These are phyloP conservation scores for Drosophila micromelanica DNA, from an alignment of 1,140 invertebrate species.

Conservation along the genomic window DNA sequence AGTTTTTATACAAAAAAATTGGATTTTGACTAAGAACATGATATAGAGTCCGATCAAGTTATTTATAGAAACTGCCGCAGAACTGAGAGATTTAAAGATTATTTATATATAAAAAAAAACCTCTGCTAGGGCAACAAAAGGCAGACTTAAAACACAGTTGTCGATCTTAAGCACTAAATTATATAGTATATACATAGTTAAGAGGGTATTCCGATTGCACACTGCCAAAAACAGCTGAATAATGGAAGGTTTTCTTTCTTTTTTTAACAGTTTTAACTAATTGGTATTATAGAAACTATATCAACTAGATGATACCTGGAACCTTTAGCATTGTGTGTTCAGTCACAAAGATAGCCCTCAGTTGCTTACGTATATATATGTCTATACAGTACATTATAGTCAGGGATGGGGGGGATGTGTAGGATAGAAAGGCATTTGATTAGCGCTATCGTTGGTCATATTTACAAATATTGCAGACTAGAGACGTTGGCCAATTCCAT, in stretches of 20 bases:
- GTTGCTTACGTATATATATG: background rate
- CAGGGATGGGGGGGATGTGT: background rate
- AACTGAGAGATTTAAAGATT: too few species aligned
- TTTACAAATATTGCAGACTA: constrained; percentile 77
- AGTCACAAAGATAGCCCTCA: background rate
- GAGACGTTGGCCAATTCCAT: constrained; percentile 60
- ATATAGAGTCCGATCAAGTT: too few species aligned
- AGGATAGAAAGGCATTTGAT: constrained; percentile 45
- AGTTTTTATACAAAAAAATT: too few species aligned
- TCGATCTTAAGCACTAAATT: background rate
- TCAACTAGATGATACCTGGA: constrained; percentile 2
- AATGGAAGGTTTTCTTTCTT: background rate
- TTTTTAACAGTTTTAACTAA: background rate
- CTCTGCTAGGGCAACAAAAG: constrained; percentile 3
- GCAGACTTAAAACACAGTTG: background rate
- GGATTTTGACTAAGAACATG: too few species aligned
- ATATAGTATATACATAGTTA: background rate
- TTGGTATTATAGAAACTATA: background rate
- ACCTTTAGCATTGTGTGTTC: background rate
- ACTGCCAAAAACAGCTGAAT: background rate
- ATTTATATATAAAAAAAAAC: too few species aligned
- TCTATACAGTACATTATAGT: background rate
- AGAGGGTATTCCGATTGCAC: background rate
- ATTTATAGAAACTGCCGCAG: too few species aligned
- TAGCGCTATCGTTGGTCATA: constrained; percentile 78